Evolutionary conservation across 2,888 invertebrate species (phyloP).

Genomic region (Stenichneumon culpator): DNA sequence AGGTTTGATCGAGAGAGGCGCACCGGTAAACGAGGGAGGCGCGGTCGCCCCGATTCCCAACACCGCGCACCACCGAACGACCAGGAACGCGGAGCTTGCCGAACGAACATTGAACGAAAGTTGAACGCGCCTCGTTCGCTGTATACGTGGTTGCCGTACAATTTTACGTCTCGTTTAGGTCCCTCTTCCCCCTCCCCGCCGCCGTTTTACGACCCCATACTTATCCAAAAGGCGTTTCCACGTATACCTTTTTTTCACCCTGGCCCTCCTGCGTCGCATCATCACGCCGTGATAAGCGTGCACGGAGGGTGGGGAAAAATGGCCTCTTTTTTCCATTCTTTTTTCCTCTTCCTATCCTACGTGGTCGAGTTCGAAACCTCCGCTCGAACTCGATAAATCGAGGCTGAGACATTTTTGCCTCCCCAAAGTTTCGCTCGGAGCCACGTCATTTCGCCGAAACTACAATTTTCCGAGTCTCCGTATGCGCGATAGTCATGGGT

Average conservation of each 20-base stretch:
- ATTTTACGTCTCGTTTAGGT: constrained; percentile 69
- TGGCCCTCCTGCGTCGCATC: constrained; percentile 19
- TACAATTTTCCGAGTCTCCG: no score
- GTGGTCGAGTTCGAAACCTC: no score
- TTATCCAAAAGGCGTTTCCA: constrained; percentile 55
- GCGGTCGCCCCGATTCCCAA: constrained; percentile 60
- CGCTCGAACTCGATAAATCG: no score
- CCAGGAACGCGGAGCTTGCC: not conserved
- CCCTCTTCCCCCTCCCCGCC: constrained; percentile 17
- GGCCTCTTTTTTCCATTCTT: not conserved
- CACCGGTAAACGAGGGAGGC: constrained; percentile 61
- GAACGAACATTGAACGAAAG: constrained; percentile 59
- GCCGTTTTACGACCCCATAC: constrained; percentile 51
- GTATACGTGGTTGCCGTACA: constrained; percentile 41
- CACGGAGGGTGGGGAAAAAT: not conserved
- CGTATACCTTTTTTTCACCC: constrained; percentile 28
- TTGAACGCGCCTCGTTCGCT: constrained; percentile 37
- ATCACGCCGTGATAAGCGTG: constrained; percentile 38
- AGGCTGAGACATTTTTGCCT: no score
- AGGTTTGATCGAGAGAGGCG: constrained; percentile 59
- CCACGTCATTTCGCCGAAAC: no score
- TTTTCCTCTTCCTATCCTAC: no score
- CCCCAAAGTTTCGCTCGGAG: no score
- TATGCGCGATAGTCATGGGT: no score
- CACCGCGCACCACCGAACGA: constrained; percentile 2